Conservation (phyloP, 2,797 vertebrate genomes). For the Capromys pilorides region DNA sequence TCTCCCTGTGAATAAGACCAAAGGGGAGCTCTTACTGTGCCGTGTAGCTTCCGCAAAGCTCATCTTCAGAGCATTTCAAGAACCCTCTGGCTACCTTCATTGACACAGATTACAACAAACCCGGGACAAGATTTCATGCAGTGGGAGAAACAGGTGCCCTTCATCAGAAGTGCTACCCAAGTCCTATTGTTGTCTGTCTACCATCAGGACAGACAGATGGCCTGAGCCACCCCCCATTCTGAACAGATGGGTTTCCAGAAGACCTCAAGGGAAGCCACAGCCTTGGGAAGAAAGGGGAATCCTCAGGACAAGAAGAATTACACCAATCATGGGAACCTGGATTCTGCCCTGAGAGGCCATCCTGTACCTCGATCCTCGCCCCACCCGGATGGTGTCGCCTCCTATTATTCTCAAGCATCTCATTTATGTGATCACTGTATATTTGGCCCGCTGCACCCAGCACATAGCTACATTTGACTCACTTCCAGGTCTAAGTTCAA, state of each 20-base stretch:
- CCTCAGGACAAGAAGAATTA: neutral
- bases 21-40: slow-evolving; percentile 9
- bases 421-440: too few species aligned
- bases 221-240: fast-evolving
- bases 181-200: neutral
- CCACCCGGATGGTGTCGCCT: too few species aligned
- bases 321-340: fast-evolving
- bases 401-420: neutral
- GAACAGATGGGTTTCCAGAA: neutral
- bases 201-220: fast-evolving
- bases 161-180: fast-evolving
- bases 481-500: neutral
- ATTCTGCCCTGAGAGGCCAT: fast-evolving
- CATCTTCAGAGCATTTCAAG: fast-evolving
- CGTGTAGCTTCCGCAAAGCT: fast-evolving
- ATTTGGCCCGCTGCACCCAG: neutral
- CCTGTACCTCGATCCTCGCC: too few species aligned
- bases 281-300: neutral
- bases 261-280: fast-evolving
- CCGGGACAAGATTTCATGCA: fast-evolving
- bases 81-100: fast-evolving
- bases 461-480: neutral
- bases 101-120: fast-evolving
- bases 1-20: slow-evolving; percentile 89
- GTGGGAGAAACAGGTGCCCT: fast-evolving